These are phyloP conservation scores for Oxytorus armatus DNA, from an alignment of 2,888 invertebrate genomes.

Conservation along the genomic window DNA sequence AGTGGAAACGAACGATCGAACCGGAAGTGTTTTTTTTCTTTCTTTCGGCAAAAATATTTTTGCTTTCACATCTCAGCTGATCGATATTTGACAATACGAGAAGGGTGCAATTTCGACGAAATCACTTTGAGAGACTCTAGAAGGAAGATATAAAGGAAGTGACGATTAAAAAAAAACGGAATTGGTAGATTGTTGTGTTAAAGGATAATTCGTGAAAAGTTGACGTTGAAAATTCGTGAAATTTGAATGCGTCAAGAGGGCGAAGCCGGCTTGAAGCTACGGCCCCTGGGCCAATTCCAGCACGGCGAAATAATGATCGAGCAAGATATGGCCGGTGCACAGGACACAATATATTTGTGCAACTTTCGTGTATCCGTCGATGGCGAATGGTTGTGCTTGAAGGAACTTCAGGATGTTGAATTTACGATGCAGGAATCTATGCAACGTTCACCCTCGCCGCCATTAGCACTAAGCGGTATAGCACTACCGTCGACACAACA, in stretches of 20 bases:
- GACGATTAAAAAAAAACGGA: not conserved
- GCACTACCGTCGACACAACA: constrained; percentile 72
- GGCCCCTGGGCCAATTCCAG: constrained; percentile 80
- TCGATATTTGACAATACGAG: constrained; percentile 38
- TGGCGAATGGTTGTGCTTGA: constrained; percentile 98
- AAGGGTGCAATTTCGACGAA: not conserved
- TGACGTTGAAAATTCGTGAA: not conserved
- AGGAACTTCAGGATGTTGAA: constrained; percentile 96
- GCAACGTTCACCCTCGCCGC: constrained; percentile 87
- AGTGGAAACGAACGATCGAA: not conserved
- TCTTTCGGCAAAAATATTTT: not conserved
- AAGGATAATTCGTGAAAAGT: not conserved
- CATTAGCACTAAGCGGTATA: constrained; percentile 86
- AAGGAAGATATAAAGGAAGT: not conserved
- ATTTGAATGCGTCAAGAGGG: constrained; percentile 82
- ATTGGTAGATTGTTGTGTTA: no score
- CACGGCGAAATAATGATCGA: constrained; percentile 84
- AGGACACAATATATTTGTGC: constrained; percentile 98
- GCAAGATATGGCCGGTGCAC: constrained; percentile 93
- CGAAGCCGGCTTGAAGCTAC: constrained; percentile 78
- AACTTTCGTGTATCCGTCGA: constrained; percentile 99
- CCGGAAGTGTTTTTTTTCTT: not conserved
- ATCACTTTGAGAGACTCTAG: not conserved
- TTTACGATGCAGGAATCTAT: constrained; percentile 90
- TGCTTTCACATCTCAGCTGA: constrained; percentile 43